These are phyloP conservation scores for Dicycla oo DNA, from an alignment of 2,888 invertebrate species.

Conservation along the genomic window DNA sequence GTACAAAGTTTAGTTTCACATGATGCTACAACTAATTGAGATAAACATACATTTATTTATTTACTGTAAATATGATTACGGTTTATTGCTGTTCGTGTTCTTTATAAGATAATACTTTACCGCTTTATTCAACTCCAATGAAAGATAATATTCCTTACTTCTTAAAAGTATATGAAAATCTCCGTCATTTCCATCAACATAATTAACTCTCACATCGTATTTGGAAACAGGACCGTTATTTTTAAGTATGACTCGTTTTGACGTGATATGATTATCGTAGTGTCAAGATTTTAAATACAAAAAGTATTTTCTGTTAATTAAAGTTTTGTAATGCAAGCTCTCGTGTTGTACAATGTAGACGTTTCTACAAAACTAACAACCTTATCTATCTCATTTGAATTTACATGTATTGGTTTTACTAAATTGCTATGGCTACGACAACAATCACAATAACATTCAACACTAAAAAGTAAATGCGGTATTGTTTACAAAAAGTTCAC, in stretches of 20 bases:
- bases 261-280: conserved; percentile 76
- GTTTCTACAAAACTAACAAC: conserved; percentile 49
- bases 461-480: conserved; percentile 77
- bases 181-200: conserved; percentile 73
- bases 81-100: conserved; percentile 65
- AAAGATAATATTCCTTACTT: conserved; percentile 66
- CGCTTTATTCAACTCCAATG: conserved; percentile 71
- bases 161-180: conserved; percentile 59
- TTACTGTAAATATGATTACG: conserved; percentile 71
- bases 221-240: conserved; percentile 73
- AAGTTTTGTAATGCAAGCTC: conserved; percentile 66
- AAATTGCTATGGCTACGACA: conserved; percentile 56
- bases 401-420: conserved; percentile 59
- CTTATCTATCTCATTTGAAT: conserved; percentile 62
- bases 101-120: conserved; percentile 71
- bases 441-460: conserved; percentile 67
- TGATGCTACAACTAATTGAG: conserved; percentile 68
- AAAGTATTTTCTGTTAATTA: conserved; percentile 61
- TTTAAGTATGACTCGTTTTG: conserved; percentile 67
- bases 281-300: conserved; percentile 52
- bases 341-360: conserved; percentile 41
- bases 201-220: conserved; percentile 73
- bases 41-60: conserved; percentile 71
- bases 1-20: conserved; percentile 65
- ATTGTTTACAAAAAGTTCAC: conserved; percentile 84